phyloP scores from a whole-genome alignment of 30 jellyfish, hydroid and myxozoan species.

The Hydractinia echinata region DNA sequence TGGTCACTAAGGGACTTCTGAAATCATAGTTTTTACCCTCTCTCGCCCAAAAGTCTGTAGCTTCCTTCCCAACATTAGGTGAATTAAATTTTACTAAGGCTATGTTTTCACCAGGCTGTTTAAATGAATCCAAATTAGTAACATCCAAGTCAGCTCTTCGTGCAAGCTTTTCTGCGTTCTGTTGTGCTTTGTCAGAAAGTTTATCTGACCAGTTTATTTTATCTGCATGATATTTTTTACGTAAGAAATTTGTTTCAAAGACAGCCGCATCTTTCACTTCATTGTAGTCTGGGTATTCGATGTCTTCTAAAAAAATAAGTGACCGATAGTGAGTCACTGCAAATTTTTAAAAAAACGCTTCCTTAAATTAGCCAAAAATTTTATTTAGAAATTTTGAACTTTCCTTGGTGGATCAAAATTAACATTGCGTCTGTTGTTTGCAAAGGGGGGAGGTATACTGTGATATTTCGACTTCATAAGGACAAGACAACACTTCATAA shows the following conservation, averaged over 20 bases:
- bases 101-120: constrained; percentile 57
- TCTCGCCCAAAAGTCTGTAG: constrained; percentile 86
- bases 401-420: no score
- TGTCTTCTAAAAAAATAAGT: constrained; percentile 42
- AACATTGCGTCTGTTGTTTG: no score
- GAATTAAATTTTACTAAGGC: constrained; percentile 62
- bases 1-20: constrained; percentile 74
- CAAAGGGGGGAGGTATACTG: no score
- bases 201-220: constrained; percentile 81
- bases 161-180: constrained; percentile 71
- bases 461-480: no score
- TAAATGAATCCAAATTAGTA: constrained; percentile 29
- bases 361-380: no score
- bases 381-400: no score
- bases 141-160: constrained; percentile 40
- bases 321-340: no score
- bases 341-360: no score
- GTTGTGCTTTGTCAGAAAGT: constrained; percentile 83
- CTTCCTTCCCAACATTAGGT: constrained; percentile 85
- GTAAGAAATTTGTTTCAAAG: constrained; percentile 65
- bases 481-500: no score
- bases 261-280: constrained; percentile 92
- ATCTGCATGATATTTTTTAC: constrained; percentile 71
- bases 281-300: constrained; percentile 84
- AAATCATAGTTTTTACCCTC: constrained; percentile 72